phyloP scores from a whole-genome alignment of 2,113 vertebrate genomes.

The Rafetus swinhoei region DNA sequence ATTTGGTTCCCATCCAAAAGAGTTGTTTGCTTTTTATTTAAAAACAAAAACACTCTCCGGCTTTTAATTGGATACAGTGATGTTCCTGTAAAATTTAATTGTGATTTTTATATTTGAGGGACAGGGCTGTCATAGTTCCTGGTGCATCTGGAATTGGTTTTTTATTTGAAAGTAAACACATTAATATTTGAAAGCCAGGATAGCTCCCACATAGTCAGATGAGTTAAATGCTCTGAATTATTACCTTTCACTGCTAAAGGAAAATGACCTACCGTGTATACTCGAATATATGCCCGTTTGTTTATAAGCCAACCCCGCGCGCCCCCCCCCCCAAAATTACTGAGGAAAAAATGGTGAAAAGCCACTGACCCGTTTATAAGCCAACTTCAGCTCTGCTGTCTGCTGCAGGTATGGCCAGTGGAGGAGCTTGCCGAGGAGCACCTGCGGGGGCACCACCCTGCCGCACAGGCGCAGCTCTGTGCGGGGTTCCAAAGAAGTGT shows the following conservation, averaged over 20 bases:
- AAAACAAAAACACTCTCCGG: neutral
- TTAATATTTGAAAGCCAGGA: neutral
- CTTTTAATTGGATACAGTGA: neutral
- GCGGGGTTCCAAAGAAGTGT: neutral
- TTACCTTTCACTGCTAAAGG: neutral
- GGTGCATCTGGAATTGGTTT: rapidly evolving
- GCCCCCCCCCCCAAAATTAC: too few species aligned
- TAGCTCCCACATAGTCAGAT: neutral
- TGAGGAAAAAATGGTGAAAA: too few species aligned
- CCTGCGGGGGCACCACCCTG: too few species aligned
- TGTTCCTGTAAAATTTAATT: neutral
- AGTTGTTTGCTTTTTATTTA: neutral
- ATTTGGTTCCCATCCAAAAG: neutral
- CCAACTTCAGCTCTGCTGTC: too few species aligned
- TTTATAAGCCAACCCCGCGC: too few species aligned
- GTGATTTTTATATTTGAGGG: neutral
- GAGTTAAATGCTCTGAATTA: neutral
- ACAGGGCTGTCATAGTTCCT: neutral
- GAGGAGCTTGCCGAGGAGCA: too few species aligned
- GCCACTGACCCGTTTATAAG: too few species aligned
- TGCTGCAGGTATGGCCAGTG: too few species aligned
- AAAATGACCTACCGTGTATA: neutral
- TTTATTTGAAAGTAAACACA: neutral
- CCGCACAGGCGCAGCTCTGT: too few species aligned
- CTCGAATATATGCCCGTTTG: too few species aligned